phyloP scores from a whole-genome alignment of 2,797 vertebrate genomes.

The Limnodromus scolopaceus region DNA sequence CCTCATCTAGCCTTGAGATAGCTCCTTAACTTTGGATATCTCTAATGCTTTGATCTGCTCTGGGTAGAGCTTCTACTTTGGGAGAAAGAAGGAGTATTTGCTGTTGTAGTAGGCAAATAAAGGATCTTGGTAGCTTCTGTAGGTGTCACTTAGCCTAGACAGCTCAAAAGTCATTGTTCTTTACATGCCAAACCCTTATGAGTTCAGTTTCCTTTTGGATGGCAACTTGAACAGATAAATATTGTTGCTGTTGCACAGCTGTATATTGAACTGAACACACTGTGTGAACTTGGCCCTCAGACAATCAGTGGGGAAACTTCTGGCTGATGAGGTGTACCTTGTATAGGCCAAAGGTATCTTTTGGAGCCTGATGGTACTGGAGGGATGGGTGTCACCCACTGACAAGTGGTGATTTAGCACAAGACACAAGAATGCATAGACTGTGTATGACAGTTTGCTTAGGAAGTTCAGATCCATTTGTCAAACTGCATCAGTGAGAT shows the following conservation, averaged over 20 bases:
- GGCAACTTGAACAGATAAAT: background rate
- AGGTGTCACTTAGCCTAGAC: background rate
- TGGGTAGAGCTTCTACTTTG: background rate
- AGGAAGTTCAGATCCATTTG: background rate
- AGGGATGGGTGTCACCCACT: background rate
- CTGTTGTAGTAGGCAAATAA: background rate
- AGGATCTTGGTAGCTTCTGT: background rate
- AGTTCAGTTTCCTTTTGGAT: background rate
- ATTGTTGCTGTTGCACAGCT: background rate
- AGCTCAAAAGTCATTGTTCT: background rate
- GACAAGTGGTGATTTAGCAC: background rate
- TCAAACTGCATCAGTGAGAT: background rate
- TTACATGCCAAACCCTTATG: accelerated
- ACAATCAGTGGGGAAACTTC: background rate
- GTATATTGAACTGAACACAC: background rate
- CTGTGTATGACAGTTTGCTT: background rate
- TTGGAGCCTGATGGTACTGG: background rate
- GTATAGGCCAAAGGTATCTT: background rate
- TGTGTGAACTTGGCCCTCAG: background rate
- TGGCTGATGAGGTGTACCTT: background rate
- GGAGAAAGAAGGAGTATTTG: background rate
- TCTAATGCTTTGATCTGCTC: background rate
- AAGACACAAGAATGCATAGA: background rate
- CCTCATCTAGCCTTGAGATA: background rate
- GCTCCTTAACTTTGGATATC: background rate